Percentiles rank a stretch among this genome's conserved stretches.
Conservation (phyloP, 2,888 invertebrate genomes). For the Augochlorella aurata region DNA sequence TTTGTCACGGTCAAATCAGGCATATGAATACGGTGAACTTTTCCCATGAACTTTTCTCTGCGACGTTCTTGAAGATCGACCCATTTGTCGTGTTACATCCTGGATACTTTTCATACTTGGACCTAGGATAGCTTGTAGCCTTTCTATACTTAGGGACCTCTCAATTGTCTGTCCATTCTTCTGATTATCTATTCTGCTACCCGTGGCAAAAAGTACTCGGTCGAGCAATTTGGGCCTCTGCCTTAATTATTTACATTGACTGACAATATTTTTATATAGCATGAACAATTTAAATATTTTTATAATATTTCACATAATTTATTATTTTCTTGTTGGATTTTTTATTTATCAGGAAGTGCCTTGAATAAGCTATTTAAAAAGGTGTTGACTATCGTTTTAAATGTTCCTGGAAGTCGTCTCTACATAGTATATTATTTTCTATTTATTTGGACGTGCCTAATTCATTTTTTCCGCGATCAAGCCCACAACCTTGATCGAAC, state of each 20-base stretch:
- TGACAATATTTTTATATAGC: background rate
- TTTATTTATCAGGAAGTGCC: too few species aligned
- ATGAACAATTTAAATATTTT: background rate
- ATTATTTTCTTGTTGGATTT: too few species aligned
- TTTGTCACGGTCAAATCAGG: background rate
- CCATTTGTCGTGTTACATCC: background rate
- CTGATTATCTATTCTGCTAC: background rate
- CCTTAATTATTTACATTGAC: background rate
- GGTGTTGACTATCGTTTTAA: too few species aligned
- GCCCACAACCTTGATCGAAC: background rate
- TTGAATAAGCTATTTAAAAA: too few species aligned
- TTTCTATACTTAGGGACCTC: conserved; percentile 24
- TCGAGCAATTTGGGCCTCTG: background rate
- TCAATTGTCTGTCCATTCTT: conserved; percentile 20
- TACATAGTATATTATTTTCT: too few species aligned
- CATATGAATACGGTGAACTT: background rate
- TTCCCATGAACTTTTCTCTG: conserved; percentile 1
- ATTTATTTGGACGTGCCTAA: background rate
- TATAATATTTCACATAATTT: too few species aligned
- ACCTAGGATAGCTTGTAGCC: conserved; percentile 34
- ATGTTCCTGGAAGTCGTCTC: too few species aligned
- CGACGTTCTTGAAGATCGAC: background rate
- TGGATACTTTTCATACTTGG: conserved; percentile 7
- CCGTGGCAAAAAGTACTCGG: background rate
- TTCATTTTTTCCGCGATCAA: background rate